Percentiles rank a stretch among this genome's conserved stretches.
Conservation (phyloP, 2,888 invertebrate species). For the Andrena bucephala region DNA sequence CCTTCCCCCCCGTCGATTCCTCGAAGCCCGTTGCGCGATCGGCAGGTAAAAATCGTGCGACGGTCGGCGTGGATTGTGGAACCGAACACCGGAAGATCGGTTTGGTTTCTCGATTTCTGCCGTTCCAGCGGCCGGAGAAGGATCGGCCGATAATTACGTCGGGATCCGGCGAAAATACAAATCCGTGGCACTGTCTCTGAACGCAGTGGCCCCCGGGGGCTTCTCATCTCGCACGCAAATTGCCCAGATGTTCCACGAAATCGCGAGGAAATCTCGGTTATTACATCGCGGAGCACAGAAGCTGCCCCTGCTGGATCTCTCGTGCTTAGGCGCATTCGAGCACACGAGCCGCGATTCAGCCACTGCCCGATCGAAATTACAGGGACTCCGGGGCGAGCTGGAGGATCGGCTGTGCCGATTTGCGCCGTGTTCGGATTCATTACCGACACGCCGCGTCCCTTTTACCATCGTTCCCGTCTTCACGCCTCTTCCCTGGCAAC, state of each 20-base stretch:
- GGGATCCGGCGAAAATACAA: slow-evolving; percentile 37
- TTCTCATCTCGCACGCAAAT: slow-evolving; percentile 82
- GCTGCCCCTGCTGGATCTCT: slow-evolving; percentile 57
- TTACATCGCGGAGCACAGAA: slow-evolving; percentile 77
- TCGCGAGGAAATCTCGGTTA: slow-evolving; percentile 81
- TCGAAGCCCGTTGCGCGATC: slow-evolving; percentile 14
- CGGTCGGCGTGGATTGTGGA: background rate
- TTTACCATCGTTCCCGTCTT: slow-evolving; percentile 37
- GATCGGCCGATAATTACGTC: slow-evolving; percentile 36
- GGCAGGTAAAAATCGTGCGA: background rate
- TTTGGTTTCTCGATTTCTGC: slow-evolving; percentile 33
- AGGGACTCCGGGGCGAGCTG: slow-evolving; percentile 41
- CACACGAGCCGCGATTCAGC: slow-evolving; percentile 32
- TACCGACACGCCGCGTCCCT: slow-evolving; percentile 27
- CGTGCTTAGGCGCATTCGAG: slow-evolving; percentile 66
- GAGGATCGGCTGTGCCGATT: slow-evolving; percentile 48
- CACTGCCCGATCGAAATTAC: slow-evolving; percentile 66
- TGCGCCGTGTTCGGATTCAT: slow-evolving; percentile 47
- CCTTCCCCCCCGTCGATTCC: background rate
- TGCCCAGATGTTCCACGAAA: slow-evolving; percentile 83
- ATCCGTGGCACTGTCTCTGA: slow-evolving; percentile 52
- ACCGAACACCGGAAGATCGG: slow-evolving; percentile 45
- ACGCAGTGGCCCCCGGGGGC: slow-evolving; percentile 41
- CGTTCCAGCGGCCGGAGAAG: slow-evolving; percentile 30
- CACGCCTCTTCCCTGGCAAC: background rate